These are phyloP conservation scores for Odobenus rosmarus DNA, from an alignment of 2,113 vertebrate species.

Conservation along the genomic window DNA sequence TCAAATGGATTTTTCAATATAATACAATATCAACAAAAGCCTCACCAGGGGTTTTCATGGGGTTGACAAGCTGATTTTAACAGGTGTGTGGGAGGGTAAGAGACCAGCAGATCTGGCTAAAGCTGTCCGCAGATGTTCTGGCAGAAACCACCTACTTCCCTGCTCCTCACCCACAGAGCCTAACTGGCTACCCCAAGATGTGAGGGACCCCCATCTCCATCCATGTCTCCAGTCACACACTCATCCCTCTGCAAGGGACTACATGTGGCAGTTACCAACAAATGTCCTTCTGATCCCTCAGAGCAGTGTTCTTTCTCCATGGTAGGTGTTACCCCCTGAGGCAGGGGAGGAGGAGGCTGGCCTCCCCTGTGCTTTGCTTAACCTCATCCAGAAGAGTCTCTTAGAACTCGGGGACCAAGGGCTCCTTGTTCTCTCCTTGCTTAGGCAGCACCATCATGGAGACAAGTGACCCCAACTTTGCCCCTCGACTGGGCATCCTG, in stretches of 20 bases:
- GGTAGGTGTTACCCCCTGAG: no score
- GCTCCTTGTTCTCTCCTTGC: not conserved
- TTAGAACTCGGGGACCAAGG: not conserved
- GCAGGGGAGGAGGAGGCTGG: not conserved
- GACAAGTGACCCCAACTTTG: not conserved
- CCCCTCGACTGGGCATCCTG: not conserved
- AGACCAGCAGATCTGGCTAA: fast-evolving
- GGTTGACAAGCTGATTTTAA: not conserved
- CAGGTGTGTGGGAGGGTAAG: not conserved
- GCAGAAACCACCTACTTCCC: not conserved
- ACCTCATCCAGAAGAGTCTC: no score
- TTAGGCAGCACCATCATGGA: not conserved
- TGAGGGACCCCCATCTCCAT: no score
- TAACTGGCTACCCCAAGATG: not conserved
- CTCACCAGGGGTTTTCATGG: not conserved
- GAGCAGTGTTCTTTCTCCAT: not conserved
- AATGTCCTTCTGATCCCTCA: not conserved
- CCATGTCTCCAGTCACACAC: not conserved
- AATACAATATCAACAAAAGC: not conserved
- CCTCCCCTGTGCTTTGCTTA: not conserved
- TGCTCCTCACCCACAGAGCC: not conserved
- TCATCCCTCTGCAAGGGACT: not conserved
- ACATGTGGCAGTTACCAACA: not conserved
- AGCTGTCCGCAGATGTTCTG: not conserved
- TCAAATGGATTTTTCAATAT: not conserved